phyloP scores from a whole-genome alignment of 2,113 vertebrate species.

The Myiopsitta monachus region DNA sequence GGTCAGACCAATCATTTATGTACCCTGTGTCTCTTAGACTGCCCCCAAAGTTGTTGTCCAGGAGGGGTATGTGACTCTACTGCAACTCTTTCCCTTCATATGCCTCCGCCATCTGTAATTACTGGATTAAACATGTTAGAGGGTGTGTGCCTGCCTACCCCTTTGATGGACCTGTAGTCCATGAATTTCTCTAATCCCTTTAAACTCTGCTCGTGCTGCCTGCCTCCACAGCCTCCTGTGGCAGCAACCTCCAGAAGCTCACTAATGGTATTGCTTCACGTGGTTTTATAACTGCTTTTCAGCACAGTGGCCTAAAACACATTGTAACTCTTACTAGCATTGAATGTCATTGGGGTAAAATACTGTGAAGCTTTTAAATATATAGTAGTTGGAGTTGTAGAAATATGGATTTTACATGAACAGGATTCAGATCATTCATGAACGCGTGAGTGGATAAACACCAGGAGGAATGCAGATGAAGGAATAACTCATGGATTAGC shows the following conservation, averaged over 20 bases:
- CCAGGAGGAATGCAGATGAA: neutral
- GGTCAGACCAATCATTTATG: neutral
- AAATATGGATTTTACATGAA: neutral
- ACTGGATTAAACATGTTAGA: slow-evolving; percentile 9
- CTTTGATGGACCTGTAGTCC: neutral
- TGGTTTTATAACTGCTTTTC: neutral
- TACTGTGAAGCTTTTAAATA: neutral
- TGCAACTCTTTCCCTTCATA: neutral
- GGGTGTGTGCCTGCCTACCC: neutral
- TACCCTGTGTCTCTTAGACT: neutral
- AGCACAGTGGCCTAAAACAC: neutral
- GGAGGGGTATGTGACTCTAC: neutral
- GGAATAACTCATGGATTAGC: neutral
- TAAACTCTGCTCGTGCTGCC: neutral
- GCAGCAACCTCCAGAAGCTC: neutral
- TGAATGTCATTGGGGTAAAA: neutral
- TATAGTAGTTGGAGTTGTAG: neutral
- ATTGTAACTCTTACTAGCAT: neutral
- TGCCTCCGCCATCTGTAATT: neutral
- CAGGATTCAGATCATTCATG: neutral
- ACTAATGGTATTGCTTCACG: neutral
- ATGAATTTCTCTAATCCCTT: neutral
- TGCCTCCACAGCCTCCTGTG: neutral
- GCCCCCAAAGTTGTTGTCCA: neutral
- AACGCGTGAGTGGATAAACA: neutral